Percentiles rank a stretch among this genome's conserved stretches.
phyloP scores from a whole-genome alignment of 2,888 invertebrate species.

The Trypoxylon attenuatum region DNA sequence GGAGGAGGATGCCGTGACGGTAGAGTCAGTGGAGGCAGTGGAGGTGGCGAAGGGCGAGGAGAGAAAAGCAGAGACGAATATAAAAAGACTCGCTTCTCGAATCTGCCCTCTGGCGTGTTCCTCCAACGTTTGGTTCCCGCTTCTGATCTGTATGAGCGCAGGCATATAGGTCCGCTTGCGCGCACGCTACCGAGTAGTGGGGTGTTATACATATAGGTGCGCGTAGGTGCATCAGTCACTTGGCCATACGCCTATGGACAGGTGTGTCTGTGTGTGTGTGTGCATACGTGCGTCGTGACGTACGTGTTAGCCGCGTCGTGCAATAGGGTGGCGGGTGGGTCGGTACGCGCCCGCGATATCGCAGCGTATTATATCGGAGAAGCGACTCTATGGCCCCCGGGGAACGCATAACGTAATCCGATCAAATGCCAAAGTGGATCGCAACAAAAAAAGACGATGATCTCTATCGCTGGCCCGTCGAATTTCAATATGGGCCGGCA shows the following conservation, averaged over 20 bases:
- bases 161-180: neutral
- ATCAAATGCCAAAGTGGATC: slow-evolving; percentile 71
- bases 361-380: slow-evolving; percentile 51
- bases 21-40: neutral
- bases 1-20: no score
- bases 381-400: slow-evolving; percentile 53
- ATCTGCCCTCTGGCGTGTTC: slow-evolving; percentile 43
- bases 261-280: neutral
- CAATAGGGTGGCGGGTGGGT: slow-evolving; percentile 3
- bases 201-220: neutral
- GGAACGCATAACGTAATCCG: slow-evolving; percentile 63
- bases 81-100: slow-evolving; percentile 58
- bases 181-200: neutral
- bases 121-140: slow-evolving; percentile 20
- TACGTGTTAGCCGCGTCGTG: slow-evolving; percentile 13
- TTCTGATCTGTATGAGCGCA: neutral
- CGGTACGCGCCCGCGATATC: slow-evolving; percentile 26
- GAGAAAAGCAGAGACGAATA: slow-evolving; percentile 28
- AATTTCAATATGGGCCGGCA: slow-evolving; percentile 65
- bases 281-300: neutral
- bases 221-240: no score
- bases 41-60: neutral
- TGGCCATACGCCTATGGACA: neutral
- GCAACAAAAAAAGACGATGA: slow-evolving; percentile 62
- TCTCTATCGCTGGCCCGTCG: slow-evolving; percentile 62